phyloP scores from a whole-genome alignment of 92 coral and sea anemone species.

The Phenganax subtilis region DNA sequence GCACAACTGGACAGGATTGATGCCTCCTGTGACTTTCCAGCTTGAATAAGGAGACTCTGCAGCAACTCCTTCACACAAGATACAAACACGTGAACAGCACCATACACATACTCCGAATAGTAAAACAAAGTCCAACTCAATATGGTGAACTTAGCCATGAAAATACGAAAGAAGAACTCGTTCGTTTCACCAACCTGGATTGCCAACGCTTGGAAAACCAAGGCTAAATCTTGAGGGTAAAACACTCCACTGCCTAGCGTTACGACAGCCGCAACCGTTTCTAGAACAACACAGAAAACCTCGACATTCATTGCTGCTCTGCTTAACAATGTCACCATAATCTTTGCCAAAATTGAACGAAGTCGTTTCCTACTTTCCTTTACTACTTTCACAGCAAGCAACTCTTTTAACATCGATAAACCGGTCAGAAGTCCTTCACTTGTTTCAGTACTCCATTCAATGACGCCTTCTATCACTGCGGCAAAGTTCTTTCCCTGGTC shows the following conservation, averaged over 20 bases:
- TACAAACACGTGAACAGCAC: slow-evolving; percentile 25
- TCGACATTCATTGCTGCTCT: slow-evolving; percentile 12
- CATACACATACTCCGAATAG: slow-evolving; percentile 28
- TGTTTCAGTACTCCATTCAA: slow-evolving; percentile 14
- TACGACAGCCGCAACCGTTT: slow-evolving; percentile 18
- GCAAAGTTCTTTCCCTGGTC: slow-evolving; percentile 14
- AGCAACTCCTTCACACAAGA: slow-evolving; percentile 30
- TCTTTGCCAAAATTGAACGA: slow-evolving; percentile 5
- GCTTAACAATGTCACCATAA: slow-evolving; percentile 10
- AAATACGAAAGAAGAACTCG: slow-evolving; percentile 22
- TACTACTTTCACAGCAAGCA: slow-evolving; percentile 16
- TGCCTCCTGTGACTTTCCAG: neutral
- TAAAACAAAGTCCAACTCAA: slow-evolving; percentile 31
- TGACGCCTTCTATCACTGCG: slow-evolving; percentile 2
- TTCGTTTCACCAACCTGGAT: neutral
- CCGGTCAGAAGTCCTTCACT: neutral
- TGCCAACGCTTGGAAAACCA: slow-evolving; percentile 29
- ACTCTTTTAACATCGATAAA: slow-evolving; percentile 11
- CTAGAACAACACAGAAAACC: slow-evolving; percentile 11
- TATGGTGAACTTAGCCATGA: slow-evolving; percentile 27
- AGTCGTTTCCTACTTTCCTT: slow-evolving; percentile 22
- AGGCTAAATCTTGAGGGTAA: slow-evolving; percentile 11
- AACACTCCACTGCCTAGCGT: slow-evolving; percentile 24
- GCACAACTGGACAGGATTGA: slow-evolving; percentile 17
- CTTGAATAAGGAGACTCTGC: slow-evolving; percentile 14